Conservation (phyloP, 2,888 invertebrate genomes). For the Omphaloscelis lunosa region DNA sequence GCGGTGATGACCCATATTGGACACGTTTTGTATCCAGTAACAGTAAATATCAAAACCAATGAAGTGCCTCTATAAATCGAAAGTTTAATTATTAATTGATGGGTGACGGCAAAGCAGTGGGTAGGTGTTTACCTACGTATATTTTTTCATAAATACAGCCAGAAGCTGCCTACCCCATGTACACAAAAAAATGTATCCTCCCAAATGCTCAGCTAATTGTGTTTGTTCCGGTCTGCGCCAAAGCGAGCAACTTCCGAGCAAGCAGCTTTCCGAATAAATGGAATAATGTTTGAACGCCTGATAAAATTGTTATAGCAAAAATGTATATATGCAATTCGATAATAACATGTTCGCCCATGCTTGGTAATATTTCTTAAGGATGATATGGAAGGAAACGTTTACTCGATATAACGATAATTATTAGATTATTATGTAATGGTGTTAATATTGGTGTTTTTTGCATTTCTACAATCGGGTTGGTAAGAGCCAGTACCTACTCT, state of each 20-base stretch:
- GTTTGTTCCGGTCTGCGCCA: conserved; percentile 64
- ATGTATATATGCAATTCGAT: conserved; percentile 37
- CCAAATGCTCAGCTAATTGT: conserved; percentile 61
- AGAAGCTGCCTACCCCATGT: conserved; percentile 31
- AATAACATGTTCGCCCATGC: conserved; percentile 13
- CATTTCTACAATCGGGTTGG: not conserved
- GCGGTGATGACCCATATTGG: not conserved
- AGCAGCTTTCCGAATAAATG: conserved; percentile 51
- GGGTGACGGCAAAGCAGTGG: not conserved
- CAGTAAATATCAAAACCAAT: not conserved
- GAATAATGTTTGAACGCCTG: conserved; percentile 65
- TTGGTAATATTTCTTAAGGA: conserved; percentile 6
- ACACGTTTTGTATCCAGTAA: not conserved
- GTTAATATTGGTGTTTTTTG: not conserved
- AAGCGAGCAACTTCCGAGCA: conserved; percentile 61
- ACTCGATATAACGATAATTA: not conserved
- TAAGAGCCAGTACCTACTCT: not conserved
- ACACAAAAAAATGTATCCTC: conserved; percentile 56
- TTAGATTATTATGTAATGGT: not conserved
- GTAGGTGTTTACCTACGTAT: not conserved
- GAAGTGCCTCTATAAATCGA: not conserved
- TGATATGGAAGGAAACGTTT: not conserved
- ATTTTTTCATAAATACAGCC: conserved; percentile 26
- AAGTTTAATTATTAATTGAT: not conserved
- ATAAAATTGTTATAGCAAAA: conserved; percentile 59